phyloP scores from a whole-genome alignment of 2,888 invertebrate genomes.

The Ichneumoninae sp. region DNA sequence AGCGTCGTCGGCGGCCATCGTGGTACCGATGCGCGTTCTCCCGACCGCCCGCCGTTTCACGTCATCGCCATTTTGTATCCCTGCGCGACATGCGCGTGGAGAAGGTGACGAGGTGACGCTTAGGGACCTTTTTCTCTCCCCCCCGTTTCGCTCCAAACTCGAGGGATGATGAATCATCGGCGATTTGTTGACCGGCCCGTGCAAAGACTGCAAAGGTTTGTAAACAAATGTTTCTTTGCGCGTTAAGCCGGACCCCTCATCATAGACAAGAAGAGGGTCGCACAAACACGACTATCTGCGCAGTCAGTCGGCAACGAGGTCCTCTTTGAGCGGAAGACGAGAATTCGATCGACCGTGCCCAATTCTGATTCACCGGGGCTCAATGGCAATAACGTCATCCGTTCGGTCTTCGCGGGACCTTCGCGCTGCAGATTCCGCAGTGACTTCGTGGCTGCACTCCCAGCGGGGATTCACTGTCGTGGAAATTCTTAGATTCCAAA shows the following conservation, averaged over 20 bases:
- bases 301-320: neutral
- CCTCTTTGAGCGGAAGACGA: neutral
- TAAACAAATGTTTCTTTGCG: constrained; percentile 20
- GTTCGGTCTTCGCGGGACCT: neutral
- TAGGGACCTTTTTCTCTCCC: constrained; percentile 5
- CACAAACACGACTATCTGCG: neutral
- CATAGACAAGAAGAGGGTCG: neutral
- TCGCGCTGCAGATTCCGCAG: constrained; percentile 11
- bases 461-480: constrained; percentile 3
- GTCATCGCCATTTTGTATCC: constrained; percentile 73
- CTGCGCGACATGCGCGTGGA: neutral
- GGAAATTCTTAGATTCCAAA: neutral
- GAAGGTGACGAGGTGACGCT: constrained; percentile 2
- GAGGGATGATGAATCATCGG: constrained; percentile 46
- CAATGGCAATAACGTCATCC: constrained; percentile 24
- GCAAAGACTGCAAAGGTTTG: constrained; percentile 1
- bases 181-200: neutral
- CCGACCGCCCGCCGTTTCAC: constrained; percentile 64
- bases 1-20: constrained; percentile 67
- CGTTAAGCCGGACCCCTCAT: neutral
- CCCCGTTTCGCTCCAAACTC: neutral
- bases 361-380: constrained; percentile 26
- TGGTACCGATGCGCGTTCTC: constrained; percentile 56
- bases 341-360: constrained; percentile 32
- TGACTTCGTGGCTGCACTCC: neutral